phyloP scores from a whole-genome alignment of 2,113 vertebrate species.

The Gavia stellata region DNA sequence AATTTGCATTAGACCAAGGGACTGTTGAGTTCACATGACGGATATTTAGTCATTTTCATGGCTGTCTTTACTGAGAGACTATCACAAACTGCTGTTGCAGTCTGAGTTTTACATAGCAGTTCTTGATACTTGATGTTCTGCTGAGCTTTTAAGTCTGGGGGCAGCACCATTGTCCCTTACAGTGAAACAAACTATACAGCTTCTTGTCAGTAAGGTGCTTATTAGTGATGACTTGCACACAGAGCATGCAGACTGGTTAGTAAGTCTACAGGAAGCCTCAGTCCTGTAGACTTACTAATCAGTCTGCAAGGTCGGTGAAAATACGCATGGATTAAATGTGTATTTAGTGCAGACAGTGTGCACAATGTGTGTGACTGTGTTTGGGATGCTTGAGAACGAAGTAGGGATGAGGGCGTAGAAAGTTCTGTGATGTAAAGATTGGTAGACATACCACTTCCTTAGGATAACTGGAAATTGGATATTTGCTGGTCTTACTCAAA shows the following conservation, averaged over 20 bases:
- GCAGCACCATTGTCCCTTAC: not conserved
- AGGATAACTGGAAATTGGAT: not conserved
- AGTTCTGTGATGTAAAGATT: not conserved
- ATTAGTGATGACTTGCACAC: not conserved
- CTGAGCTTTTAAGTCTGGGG: not conserved
- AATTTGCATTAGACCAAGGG: not conserved
- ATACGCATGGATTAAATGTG: not conserved
- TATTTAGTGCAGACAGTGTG: not conserved
- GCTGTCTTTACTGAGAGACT: accelerated
- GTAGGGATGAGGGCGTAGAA: not conserved
- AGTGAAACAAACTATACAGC: not conserved
- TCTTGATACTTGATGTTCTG: not conserved
- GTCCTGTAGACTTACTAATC: too few species aligned
- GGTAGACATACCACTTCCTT: not conserved
- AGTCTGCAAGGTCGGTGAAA: not conserved
- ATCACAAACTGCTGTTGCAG: not conserved
- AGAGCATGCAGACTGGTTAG: not conserved
- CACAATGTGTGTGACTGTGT: not conserved
- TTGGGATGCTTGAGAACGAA: not conserved
- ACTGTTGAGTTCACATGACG: not conserved
- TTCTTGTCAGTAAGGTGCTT: not conserved
- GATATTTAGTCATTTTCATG: not conserved
- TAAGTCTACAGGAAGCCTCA: not conserved
- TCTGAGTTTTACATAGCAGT: not conserved
- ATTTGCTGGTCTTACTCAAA: too few species aligned